These are phyloP conservation scores for Tinea trinotella DNA, from an alignment of 2,888 invertebrate genomes.

Conservation along the genomic window DNA sequence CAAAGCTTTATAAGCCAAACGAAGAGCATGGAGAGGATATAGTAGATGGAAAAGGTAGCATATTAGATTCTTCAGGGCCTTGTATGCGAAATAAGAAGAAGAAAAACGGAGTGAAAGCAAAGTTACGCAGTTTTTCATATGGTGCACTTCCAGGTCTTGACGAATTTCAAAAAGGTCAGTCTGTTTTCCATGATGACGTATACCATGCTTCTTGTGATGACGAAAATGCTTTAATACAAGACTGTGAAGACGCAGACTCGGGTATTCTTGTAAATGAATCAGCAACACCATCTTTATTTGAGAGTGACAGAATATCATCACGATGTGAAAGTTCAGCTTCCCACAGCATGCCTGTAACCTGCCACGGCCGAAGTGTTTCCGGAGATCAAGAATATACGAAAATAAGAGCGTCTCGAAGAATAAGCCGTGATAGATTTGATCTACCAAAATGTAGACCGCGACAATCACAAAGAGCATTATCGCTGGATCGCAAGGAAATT, in stretches of 20 bases:
- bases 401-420: constrained; percentile 49
- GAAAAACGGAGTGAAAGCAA: constrained; percentile 59
- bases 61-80: constrained; percentile 42
- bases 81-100: constrained; percentile 52
- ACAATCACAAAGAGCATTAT: constrained; percentile 65
- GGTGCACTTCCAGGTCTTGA: constrained; percentile 81
- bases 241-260: constrained; percentile 81
- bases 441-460: constrained; percentile 45
- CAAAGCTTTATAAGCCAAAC: constrained; percentile 75
- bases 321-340: constrained; percentile 69
- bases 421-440: constrained; percentile 53
- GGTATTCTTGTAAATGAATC: constrained; percentile 83
- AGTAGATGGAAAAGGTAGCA: constrained; percentile 38
- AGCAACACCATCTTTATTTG: constrained; percentile 76
- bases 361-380: constrained; percentile 63
- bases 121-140: constrained; percentile 81
- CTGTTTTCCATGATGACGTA: constrained; percentile 75
- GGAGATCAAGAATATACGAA: constrained; percentile 60
- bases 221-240: constrained; percentile 70
- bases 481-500: constrained; percentile 69
- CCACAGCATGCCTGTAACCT: constrained; percentile 43
- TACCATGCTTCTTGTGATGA: constrained; percentile 64
- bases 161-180: constrained; percentile 76
- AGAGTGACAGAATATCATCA: constrained; percentile 67
- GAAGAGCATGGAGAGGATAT: constrained; percentile 44